A percentile compares a stretch with the other conserved stretches of the same genome.
Evolutionary conservation across 2,113 vertebrate species (phyloP).

Genomic region (Alligator sinensis): DNA sequence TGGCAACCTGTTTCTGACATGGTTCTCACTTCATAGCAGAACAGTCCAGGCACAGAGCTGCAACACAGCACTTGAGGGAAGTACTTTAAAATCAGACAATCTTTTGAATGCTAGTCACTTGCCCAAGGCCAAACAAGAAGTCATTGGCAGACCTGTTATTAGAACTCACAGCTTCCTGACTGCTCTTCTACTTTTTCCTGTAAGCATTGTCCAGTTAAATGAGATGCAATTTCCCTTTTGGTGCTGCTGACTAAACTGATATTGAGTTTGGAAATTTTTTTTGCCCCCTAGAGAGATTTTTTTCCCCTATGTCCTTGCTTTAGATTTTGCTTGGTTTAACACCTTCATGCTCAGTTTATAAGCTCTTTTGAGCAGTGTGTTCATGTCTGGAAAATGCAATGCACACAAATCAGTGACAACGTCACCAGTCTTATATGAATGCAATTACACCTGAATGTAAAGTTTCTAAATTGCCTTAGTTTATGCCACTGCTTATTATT

Average conservation of each 20-base stretch:
- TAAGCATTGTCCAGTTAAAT: not conserved
- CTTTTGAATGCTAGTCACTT: conserved; percentile 7
- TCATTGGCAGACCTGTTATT: not conserved
- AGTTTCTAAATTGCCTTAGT: not conserved
- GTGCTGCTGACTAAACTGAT: conserved; percentile 48
- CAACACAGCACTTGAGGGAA: not conserved
- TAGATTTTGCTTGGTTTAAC: conserved; percentile 1
- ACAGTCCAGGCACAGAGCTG: not conserved
- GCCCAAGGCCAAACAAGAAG: conserved; percentile 28
- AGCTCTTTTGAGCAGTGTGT: not conserved
- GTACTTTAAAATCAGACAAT: not conserved
- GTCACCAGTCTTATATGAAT: not conserved
- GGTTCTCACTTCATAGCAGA: fast-evolving
- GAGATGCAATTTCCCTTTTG: not conserved
- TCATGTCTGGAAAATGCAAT: not conserved
- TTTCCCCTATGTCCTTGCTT: not conserved
- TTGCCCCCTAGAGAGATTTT: not conserved
- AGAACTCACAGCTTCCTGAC: not conserved
- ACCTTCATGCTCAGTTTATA: not conserved
- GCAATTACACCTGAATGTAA: not conserved
- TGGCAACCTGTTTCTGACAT: not conserved
- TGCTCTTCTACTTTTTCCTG: not conserved
- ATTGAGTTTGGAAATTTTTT: conserved; percentile 46
- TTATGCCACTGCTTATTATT: not conserved
- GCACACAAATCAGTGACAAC: not conserved